Percentiles rank a stretch among this genome's conserved stretches.
Evolutionary conservation across 2,888 invertebrate genomes (phyloP).

Genomic region (Siphlonurus alternatus): DNA sequence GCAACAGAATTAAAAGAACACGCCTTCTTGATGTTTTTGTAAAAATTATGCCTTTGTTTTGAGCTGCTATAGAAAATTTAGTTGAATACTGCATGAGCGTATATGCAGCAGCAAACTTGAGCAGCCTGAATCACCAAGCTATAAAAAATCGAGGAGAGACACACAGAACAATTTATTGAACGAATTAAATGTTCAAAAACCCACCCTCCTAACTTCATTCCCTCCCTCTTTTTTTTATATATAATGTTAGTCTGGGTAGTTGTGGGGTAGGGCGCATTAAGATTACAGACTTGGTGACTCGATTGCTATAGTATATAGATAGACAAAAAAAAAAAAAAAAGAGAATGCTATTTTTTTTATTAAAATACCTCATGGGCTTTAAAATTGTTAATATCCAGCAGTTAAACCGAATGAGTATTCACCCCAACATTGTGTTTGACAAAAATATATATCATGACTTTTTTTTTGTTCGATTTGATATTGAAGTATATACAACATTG

Average conservation of each 20-base stretch:
- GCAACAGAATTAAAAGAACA: background rate
- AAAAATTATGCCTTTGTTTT: background rate
- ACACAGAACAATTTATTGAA: slow-evolving; percentile 1
- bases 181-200: background rate
- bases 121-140: background rate
- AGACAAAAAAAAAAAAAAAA: background rate
- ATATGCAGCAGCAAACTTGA: background rate
- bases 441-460: background rate
- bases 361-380: background rate
- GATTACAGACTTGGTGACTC: background rate
- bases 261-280: background rate
- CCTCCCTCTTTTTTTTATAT: background rate
- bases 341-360: background rate
- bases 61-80: too few species aligned
- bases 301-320: background rate
- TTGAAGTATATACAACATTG: too few species aligned
- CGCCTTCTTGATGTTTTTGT: background rate
- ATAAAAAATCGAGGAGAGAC: slow-evolving; percentile 2
- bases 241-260: background rate
- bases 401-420: background rate
- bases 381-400: background rate
- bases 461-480: too few species aligned
- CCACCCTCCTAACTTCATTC: background rate
- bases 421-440: background rate
- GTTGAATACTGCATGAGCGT: too few species aligned